Base-by-base conservation (phyloP, 1,140 invertebrate genomes). In the Steinernema khuongi region DNA sequence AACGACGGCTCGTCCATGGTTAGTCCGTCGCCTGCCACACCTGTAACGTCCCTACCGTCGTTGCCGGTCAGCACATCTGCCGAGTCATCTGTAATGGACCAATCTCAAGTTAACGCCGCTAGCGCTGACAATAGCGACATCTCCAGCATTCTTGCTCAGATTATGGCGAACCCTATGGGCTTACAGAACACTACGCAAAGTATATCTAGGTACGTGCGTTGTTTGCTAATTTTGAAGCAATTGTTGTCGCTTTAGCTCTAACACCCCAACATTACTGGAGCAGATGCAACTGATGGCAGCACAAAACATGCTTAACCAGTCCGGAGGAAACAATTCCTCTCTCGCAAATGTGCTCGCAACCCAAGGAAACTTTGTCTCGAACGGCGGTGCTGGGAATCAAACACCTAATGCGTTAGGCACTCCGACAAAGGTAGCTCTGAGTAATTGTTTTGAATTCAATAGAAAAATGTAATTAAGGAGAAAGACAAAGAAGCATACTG, bases 401-500 rank as follows among this genome's bases (percentile, higher is more conserved):
- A 60, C 50, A 60, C 50, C 50, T 7, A 60, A 11, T 26, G 7
- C 50, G 19, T 4, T 60, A 11, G 7, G 14, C 4, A 60, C 50
- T 2, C 50, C 50, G 22, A 60, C 50, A 26, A 60, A 60, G 50
- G 50, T 60, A 60, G 26, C 4, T 7, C 50, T 22, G 19, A 14
- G 50, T 22, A 26, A 60, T 60, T 60, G 50, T 60, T 14, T 60
- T 60, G 14, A 26, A 14, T 60, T 11, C 50, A n/a, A 7, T 26
- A 26, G 50, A 2, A 60, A 14, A 60, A 60, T 60, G 50, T 22
- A 60, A 60, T 60, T 60, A 60, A 60, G 50, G 50, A 60, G 50
- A 60, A 60, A 60, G 50, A 60, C 50, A 60, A 60, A 60, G 72
- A 73, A 11, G n/a, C 72, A 4, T 73, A 73, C 29, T 97, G 94